Conservation (phyloP, 2,797 vertebrate species). For the Anolis apletophallus region DNA sequence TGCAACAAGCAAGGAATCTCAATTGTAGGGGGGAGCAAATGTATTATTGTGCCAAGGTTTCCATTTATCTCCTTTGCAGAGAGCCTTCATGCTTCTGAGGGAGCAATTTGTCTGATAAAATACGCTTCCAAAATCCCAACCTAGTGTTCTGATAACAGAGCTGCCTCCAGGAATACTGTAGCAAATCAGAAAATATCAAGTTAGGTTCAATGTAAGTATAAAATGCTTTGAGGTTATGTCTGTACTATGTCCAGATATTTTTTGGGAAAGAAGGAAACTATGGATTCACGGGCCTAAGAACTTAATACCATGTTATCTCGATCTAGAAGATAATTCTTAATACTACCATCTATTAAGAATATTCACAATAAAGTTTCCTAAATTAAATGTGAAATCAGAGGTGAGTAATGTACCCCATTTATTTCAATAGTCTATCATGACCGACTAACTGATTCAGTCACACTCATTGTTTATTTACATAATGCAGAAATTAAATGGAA, state of each 20-base stretch:
- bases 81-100: background rate
- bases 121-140: background rate
- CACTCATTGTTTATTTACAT: too few species aligned
- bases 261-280: background rate
- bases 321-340: too few species aligned
- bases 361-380: too few species aligned
- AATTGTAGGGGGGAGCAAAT: background rate
- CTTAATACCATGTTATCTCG: too few species aligned
- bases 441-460: too few species aligned
- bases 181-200: background rate
- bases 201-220: background rate
- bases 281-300: too few species aligned
- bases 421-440: too few species aligned
- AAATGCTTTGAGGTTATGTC: background rate
- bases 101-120: background rate
- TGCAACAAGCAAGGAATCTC: background rate
- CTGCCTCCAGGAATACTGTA: background rate
- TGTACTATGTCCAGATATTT: background rate
- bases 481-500: too few species aligned
- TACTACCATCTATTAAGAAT: too few species aligned
- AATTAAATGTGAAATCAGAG: too few species aligned
- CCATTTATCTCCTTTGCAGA: background rate
- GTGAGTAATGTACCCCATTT: too few species aligned
- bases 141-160: background rate
- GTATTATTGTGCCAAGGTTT: background rate